These are phyloP conservation scores for Panulirus ornatus DNA, from an alignment of 1,140 invertebrate genomes.

Conservation along the genomic window DNA sequence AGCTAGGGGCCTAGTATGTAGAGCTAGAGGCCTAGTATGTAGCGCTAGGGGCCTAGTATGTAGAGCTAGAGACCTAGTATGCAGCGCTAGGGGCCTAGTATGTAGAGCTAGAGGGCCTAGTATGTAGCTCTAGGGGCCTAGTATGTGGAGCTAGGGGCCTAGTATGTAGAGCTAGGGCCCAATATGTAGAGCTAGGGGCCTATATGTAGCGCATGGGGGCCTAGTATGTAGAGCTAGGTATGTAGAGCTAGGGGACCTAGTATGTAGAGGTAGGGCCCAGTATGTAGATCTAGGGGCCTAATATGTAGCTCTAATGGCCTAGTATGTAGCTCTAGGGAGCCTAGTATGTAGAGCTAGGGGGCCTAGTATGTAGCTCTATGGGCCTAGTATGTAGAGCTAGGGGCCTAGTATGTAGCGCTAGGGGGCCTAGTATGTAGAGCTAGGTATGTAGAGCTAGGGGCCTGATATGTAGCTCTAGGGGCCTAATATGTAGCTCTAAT, in stretches of 20 bases:
- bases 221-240: background rate
- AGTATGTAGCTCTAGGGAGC: background rate
- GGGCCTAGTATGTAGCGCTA: background rate
- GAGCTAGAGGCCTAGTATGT: background rate
- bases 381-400: background rate
- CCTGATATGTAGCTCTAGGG: no score
- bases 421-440: no score
- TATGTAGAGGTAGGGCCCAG: slow-evolving; percentile 9
- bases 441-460: no score
- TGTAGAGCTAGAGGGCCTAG: slow-evolving; percentile 10
- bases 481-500: no score
- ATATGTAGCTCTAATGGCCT: background rate
- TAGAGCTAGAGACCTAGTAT: no score
- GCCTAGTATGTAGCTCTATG: background rate
- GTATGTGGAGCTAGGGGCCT: background rate
- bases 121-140: background rate
- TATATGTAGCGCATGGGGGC: background rate
- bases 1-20: background rate
- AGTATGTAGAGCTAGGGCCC: background rate
- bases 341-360: background rate
- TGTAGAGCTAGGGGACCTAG: no score
- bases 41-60: background rate
- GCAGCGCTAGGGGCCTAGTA: no score
- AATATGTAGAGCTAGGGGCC: background rate
- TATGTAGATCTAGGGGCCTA: background rate